Base-by-base conservation (phyloP, 2,888 invertebrate species). In the Drosophila engyochracea region DNA sequence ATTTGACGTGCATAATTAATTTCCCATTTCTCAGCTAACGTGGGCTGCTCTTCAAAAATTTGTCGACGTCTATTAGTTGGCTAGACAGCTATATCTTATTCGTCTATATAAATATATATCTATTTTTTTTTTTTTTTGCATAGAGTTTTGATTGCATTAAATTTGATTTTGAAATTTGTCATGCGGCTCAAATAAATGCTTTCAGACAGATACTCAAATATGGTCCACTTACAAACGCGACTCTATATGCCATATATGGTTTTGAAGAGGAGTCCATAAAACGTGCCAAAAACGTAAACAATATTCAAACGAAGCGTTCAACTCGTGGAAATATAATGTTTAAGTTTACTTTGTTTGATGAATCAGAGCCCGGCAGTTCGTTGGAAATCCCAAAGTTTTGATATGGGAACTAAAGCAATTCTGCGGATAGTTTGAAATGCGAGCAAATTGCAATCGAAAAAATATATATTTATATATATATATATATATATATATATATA, bases 1-100 rank as follows among this genome's bases (percentile, higher is more conserved):
- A 51, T 62, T 60, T 77, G 77, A 77, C 75, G 66, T 63, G 80
- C 75, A 70, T 85, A 84, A 87, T 87, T 84, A 78, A 82, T 80
- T 76, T 82, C 44, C 60, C 73, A 81, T 76, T 67, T 65, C 64
- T 60, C 39, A 55, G 52, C 30, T 44, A 31, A 74, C 76, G 85
- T 80, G 68, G 80, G 85, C 73, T 25, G 14, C 73, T 35, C 9
- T 19, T 12, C 31, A 31, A 31, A 14, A 44, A 47, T 12, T 44
- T 55, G 52, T 47, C n/a, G 39, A 41, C 44, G 30, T 44, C 66
- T 51, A 16, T 75, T 67, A 55, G 39, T 52, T 35, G 10, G n/a
- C 68, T 25, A 70, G 37, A 62, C 44, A 39, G 4, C 9, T 30
- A 41, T 47, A 47, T 22, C 22, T 47, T 47, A 22, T 22, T 22